Percentiles rank a stretch among this genome's conserved stretches.
Conservation (phyloP, 2,797 vertebrate species). For the Notolepis coatsorum region DNA sequence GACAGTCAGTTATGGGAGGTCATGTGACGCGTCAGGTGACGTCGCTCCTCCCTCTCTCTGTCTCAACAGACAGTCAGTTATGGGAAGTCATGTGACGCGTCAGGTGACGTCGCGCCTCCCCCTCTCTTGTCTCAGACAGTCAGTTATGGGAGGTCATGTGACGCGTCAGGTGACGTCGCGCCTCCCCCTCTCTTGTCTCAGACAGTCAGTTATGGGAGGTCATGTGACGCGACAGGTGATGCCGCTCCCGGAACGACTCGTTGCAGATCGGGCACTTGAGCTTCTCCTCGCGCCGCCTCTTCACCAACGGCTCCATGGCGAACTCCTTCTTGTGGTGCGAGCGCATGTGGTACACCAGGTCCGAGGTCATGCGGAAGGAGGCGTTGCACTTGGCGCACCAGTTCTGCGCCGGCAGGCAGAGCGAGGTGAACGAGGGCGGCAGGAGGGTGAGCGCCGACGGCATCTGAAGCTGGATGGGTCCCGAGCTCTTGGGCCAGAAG, state of each 20-base stretch:
- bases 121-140: not conserved
- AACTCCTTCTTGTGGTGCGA: constrained; percentile 98
- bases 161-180: constrained; percentile 88
- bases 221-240: constrained; percentile 98
- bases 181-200: not conserved
- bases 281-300: constrained; percentile 95
- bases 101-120: not conserved
- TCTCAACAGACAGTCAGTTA: no score
- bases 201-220: constrained; percentile 93
- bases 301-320: constrained; percentile 93
- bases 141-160: constrained; percentile 99
- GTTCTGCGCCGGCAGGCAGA: constrained; percentile 97
- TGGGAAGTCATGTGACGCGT: no score
- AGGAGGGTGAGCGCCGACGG: constrained; percentile 93
- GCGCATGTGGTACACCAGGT: constrained; percentile 98
- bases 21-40: not conserved
- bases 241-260: constrained; percentile 95
- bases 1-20: no score
- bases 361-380: constrained; percentile 98
- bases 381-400: constrained; percentile 99
- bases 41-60: not conserved
- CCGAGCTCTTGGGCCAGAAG: constrained; percentile 95
- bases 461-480: constrained; percentile 92
- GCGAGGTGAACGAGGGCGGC: constrained; percentile 95
- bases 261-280: constrained; percentile 99